Evolutionary conservation across 1,140 invertebrate genomes (phyloP).

Genomic region (Sitobion miscanthi): DNA sequence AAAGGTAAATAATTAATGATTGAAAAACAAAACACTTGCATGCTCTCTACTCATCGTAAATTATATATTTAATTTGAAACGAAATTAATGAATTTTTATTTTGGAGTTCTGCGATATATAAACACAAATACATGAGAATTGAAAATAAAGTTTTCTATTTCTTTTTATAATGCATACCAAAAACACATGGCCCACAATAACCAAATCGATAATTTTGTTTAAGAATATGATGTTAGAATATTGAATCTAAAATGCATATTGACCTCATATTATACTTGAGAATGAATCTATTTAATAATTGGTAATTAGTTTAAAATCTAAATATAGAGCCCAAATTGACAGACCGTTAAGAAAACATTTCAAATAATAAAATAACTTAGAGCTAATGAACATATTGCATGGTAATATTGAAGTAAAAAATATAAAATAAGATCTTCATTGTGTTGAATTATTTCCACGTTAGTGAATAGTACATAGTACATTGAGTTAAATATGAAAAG

Average conservation of each 20-base stretch:
- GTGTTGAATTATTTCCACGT: too few species aligned
- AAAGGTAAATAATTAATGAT: too few species aligned
- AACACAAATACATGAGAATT: not conserved
- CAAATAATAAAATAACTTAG: constrained; percentile 3
- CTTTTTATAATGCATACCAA: not conserved
- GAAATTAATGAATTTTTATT: not conserved
- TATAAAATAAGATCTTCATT: too few species aligned
- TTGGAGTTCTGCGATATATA: not conserved
- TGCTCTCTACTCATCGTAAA: too few species aligned
- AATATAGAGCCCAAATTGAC: not conserved
- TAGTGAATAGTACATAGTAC: too few species aligned
- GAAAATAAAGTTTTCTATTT: not conserved
- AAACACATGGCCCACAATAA: not conserved
- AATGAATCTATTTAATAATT: not conserved
- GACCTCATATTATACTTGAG: too few species aligned
- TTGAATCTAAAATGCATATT: too few species aligned
- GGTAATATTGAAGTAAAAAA: too few species aligned
- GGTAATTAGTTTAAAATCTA: not conserved
- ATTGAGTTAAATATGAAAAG: too few species aligned
- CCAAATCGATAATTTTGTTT: not conserved
- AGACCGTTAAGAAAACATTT: not conserved
- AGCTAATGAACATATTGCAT: too few species aligned
- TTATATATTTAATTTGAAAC: not conserved
- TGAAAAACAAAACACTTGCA: not conserved
- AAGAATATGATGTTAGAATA: not conserved